phyloP scores from a whole-genome alignment of 2,797 vertebrate genomes.

The Nyctalus aviator region DNA sequence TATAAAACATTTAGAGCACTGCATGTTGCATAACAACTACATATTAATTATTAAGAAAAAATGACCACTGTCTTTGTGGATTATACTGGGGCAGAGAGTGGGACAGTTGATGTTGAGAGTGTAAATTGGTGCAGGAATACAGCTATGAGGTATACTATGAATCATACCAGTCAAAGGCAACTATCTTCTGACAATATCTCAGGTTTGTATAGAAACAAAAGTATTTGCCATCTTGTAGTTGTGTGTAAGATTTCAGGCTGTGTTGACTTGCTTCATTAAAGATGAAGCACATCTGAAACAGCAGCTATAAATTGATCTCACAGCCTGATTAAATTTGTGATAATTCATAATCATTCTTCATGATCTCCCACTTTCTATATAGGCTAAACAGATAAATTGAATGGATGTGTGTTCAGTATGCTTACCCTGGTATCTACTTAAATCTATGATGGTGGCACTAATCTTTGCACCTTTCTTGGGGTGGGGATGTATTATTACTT shows the following conservation, averaged over 20 bases:
- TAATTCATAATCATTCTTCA: constrained; percentile 36
- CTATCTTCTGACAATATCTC: background rate
- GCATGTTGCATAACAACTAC: background rate
- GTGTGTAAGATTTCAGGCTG: background rate
- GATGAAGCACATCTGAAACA: background rate
- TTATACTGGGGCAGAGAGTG: background rate
- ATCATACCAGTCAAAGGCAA: background rate
- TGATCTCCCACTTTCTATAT: background rate
- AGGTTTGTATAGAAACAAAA: constrained; percentile 5
- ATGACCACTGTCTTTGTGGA: background rate
- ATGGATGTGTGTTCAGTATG: background rate
- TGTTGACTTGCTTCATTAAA: constrained; percentile 49
- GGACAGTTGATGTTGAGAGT: background rate
- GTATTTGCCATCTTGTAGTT: background rate
- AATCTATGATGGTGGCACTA: background rate
- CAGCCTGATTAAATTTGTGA: constrained; percentile 49
- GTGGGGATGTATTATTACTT: background rate
- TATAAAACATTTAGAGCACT: constrained; percentile 24
- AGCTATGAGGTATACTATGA: background rate
- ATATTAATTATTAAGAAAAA: background rate
- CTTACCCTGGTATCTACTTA: background rate
- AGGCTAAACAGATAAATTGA: background rate
- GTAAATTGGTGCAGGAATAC: background rate
- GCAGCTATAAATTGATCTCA: background rate
- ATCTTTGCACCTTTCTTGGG: background rate